Evolutionary conservation across 1,140 invertebrate species (phyloP).

Genomic region (Euura lappo): DNA sequence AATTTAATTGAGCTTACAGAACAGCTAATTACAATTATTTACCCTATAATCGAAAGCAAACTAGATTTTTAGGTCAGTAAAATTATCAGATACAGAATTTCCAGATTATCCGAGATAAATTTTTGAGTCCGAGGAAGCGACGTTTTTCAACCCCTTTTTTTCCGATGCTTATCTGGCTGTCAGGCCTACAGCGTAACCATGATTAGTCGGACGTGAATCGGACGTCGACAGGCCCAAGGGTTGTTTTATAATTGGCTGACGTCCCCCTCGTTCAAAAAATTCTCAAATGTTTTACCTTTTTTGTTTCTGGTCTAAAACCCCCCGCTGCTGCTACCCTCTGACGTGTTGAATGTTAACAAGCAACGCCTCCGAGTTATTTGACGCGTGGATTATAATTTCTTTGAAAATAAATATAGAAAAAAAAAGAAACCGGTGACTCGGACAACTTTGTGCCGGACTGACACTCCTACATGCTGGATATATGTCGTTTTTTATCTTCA

Average conservation of each 20-base stretch:
- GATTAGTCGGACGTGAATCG: conserved; percentile 8
- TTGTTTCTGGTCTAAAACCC: not conserved
- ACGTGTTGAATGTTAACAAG: conserved; percentile 32
- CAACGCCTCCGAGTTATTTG: conserved; percentile 33
- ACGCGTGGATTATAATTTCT: conserved; percentile 32
- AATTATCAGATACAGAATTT: too few relatives aligned
- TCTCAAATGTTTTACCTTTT: conserved; percentile 19
- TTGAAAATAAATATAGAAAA: not conserved
- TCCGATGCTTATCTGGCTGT: conserved; percentile 15
- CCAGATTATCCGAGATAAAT: too few relatives aligned
- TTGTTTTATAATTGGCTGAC: conserved; percentile 24
- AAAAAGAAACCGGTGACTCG: conserved; percentile 10
- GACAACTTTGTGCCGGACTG: conserved; percentile 1
- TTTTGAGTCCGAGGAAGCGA: not conserved
- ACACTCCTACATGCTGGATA: too few relatives aligned
- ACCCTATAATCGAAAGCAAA: too few relatives aligned
- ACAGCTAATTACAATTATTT: too few relatives aligned
- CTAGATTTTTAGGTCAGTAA: too few relatives aligned
- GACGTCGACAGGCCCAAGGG: conserved; percentile 16
- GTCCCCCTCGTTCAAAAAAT: not conserved
- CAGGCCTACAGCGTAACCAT: conserved; percentile 9
- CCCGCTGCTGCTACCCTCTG: conserved; percentile 27
- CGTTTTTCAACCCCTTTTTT: conserved; percentile 14
- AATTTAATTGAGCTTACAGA: too few relatives aligned
- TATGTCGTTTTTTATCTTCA: too few relatives aligned